These are phyloP conservation scores for Anoplophora glabripennis DNA, from an alignment of 1,140 invertebrate genomes.

Conservation along the genomic window DNA sequence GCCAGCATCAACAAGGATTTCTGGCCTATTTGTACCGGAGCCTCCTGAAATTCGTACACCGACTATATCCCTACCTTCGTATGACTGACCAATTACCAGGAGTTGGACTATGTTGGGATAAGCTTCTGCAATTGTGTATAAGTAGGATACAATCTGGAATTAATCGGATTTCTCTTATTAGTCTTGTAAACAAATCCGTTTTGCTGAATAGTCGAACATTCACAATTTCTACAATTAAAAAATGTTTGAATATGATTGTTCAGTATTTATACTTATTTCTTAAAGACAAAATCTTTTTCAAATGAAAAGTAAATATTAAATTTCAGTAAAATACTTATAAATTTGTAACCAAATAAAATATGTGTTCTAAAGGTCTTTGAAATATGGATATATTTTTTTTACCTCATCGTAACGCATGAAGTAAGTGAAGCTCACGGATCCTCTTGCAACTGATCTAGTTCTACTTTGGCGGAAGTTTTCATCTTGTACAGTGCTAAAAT, in stretches of 20 bases:
- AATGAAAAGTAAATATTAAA: too few relatives aligned
- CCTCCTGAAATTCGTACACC: constrained; percentile 22
- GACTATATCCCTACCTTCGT: constrained; percentile 53
- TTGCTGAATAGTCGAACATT: constrained; percentile 3
- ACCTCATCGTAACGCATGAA: constrained; percentile 19
- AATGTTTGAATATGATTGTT: too few relatives aligned
- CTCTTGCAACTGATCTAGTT: neutral
- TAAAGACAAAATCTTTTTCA: too few relatives aligned
- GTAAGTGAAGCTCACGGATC: constrained; percentile 3
- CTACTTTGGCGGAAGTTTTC: constrained; percentile 6
- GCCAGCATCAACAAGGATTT: constrained; percentile 64
- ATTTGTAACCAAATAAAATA: too few relatives aligned
- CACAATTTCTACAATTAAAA: neutral
- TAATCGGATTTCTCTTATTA: neutral
- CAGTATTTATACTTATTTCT: too few relatives aligned
- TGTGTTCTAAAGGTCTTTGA: too few relatives aligned
- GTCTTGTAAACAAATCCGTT: neutral
- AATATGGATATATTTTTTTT: neutral
- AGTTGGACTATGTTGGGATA: constrained; percentile 51
- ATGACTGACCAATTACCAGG: constrained; percentile 55
- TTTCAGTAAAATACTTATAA: too few relatives aligned
- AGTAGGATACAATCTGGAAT: constrained; percentile 51
- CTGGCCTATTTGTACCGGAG: constrained; percentile 50
- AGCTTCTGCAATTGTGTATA: constrained; percentile 45
- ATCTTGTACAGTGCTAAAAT: constrained; percentile 14